Percentiles rank a stretch among this genome's conserved stretches.
Evolutionary conservation across 2,888 invertebrate genomes (phyloP).

Genomic region (Drosophila kanekoi): DNA sequence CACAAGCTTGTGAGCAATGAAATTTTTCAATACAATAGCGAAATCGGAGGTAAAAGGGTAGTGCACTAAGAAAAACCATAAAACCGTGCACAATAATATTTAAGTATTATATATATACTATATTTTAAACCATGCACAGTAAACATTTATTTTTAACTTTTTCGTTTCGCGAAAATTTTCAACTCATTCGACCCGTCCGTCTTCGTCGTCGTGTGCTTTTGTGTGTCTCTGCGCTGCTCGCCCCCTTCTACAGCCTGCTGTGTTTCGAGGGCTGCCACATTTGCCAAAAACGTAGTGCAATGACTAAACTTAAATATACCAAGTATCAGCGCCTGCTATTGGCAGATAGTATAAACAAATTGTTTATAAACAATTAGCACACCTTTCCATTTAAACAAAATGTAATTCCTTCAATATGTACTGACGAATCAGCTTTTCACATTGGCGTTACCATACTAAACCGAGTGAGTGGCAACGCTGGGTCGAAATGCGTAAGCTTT

Average conservation of each 20-base stretch:
- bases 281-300: conserved; percentile 26
- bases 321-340: conserved; percentile 1
- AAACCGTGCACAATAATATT: conserved; percentile 42
- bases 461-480: conserved; percentile 50
- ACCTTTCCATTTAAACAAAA: conserved; percentile 20
- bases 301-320: conserved; percentile 1
- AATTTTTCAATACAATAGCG: conserved; percentile 64
- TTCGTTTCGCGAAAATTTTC: conserved; percentile 76
- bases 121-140: conserved; percentile 67
- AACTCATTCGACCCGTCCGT: conserved; percentile 69
- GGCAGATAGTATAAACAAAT: conserved; percentile 18
- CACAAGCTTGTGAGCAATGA: conserved; percentile 57
- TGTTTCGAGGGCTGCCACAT: conserved; percentile 56
- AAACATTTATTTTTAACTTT: conserved; percentile 82
- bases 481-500: conserved; percentile 45
- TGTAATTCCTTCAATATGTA: conserved; percentile 27
- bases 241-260: conserved; percentile 28
- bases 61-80: conserved; percentile 29
- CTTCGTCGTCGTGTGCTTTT: conserved; percentile 76
- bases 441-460: conserved; percentile 40
- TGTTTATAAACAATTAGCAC: conserved; percentile 54
- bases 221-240: conserved; percentile 47
- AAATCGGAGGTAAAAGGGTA: conserved; percentile 20
- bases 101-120: conserved; percentile 39
- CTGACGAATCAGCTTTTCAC: conserved; percentile 21